phyloP scores from a whole-genome alignment of 2,113 vertebrate species.

The Cinclus mexicanus region DNA sequence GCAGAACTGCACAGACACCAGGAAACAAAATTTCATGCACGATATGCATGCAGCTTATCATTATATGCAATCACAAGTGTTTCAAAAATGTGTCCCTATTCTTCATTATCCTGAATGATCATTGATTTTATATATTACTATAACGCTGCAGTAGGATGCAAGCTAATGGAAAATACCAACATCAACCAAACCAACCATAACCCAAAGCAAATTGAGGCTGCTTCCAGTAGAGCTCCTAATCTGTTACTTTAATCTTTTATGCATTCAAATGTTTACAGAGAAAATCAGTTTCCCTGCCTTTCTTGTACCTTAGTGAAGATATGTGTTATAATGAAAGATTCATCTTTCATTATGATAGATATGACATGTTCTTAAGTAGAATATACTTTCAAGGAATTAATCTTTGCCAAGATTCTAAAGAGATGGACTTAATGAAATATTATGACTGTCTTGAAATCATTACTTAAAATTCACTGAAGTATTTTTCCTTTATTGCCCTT shows the following conservation, averaged over 20 bases:
- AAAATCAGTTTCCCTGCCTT: slow-evolving; percentile 18
- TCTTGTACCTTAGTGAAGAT: slow-evolving; percentile 48
- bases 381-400: slow-evolving; percentile 10
- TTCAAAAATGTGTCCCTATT: not conserved
- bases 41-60: not conserved
- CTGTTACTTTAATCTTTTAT: slow-evolving; percentile 28
- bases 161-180: slow-evolving; percentile 4
- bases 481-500: not conserved
- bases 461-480: not conserved
- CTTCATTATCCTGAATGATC: not conserved
- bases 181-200: slow-evolving; percentile 4
- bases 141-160: not conserved
- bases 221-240: not conserved
- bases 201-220: slow-evolving; percentile 21
- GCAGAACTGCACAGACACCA: not conserved
- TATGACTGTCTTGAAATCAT: not conserved
- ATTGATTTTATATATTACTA: not conserved
- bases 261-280: slow-evolving; percentile 13
- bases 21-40: not conserved
- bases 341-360: not conserved
- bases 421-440: not conserved
- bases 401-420: slow-evolving; percentile 21
- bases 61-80: not conserved
- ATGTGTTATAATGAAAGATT: not conserved
- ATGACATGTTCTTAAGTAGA: slow-evolving; percentile 7